Evolutionary conservation across 2,797 vertebrate genomes (phyloP), one percentile per base, ranked within the genome.

Genomic region (Myotis vivesi): DNA sequence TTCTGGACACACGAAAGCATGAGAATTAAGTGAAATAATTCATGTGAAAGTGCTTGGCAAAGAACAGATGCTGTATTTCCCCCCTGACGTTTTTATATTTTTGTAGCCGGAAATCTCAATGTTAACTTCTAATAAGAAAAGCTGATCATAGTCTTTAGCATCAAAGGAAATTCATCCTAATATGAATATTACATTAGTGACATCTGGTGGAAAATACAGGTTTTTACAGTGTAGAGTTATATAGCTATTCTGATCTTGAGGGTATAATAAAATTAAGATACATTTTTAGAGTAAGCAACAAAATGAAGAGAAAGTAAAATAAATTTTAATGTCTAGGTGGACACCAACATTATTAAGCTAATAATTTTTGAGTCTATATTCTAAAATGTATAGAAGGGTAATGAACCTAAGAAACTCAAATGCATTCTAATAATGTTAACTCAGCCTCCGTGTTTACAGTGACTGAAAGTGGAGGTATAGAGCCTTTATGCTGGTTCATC

Each of bases 141-240:
- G 51, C 55, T 77, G 33, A 86, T 75, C 68, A 46, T 19, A 66
- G 25, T 57, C 6, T 62, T 89, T 22, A 38, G 25, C 85, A 13
- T 68, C 36, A 82, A 80, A 84, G 77, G 55, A 76, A 89, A 89
- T 28, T 44, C 33, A 92, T 19, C n/a, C 55, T 62, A 62, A 87
- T 72, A 77, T 89, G 46, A 94, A 33, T 49, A 76, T 76, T 17
- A 38, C 89, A 72, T 36, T 76, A 91, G 81, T 76, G 95, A 76
- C 96, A 94, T 75, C 90, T 96, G n/a, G 94, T 96, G 94, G 95
- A 83, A 59, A 87, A 87, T 1, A 23, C 0, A 51, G 8, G 33
- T 38, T 33, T 33, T 91, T 86, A 69, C 89, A 83, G 41, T 17
- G 8, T 2, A 72, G n/a, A 9, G 55, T n/a, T 44, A 33, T 83